These are phyloP conservation scores for Dugesia japonica DNA, from an alignment of 2,888 invertebrate species.

Conservation along the genomic window DNA sequence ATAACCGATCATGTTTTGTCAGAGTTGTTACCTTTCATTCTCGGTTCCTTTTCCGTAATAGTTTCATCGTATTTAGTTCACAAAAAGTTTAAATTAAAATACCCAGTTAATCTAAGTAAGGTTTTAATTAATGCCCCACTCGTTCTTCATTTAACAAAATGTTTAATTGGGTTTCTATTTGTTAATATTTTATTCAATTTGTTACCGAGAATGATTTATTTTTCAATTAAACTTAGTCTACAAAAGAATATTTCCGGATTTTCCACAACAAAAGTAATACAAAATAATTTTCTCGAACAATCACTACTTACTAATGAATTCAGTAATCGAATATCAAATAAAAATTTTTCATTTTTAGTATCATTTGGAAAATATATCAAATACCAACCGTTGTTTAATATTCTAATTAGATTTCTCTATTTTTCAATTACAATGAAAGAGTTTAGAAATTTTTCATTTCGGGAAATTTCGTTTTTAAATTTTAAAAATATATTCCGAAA, in stretches of 20 bases:
- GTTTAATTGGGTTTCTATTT: not conserved
- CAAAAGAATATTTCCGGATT: not conserved
- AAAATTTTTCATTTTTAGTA: not conserved
- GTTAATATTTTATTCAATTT: not conserved
- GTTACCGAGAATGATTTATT: not conserved
- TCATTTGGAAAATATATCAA: slow-evolving; percentile 5
- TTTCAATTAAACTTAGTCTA: not conserved
- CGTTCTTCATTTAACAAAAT: slow-evolving; percentile 2
- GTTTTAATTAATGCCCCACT: not conserved
- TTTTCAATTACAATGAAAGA: not conserved
- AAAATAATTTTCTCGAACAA: not conserved
- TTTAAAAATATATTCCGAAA: not conserved
- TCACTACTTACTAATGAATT: not conserved
- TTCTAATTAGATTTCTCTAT: not conserved
- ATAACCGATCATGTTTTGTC: slow-evolving; percentile 17
- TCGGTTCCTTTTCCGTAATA: not conserved
- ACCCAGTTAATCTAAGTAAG: not conserved
- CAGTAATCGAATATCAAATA: not conserved
- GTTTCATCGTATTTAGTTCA: not conserved
- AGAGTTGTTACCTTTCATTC: slow-evolving; percentile 25
- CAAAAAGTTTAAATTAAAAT: not conserved
- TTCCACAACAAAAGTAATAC: too few species aligned
- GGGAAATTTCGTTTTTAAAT: not conserved
- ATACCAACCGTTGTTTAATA: slow-evolving; percentile 8
- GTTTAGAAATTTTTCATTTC: not conserved